Base-by-base conservation (phyloP, 1,140 invertebrate genomes). In the Diplogasteroides magnus region DNA sequence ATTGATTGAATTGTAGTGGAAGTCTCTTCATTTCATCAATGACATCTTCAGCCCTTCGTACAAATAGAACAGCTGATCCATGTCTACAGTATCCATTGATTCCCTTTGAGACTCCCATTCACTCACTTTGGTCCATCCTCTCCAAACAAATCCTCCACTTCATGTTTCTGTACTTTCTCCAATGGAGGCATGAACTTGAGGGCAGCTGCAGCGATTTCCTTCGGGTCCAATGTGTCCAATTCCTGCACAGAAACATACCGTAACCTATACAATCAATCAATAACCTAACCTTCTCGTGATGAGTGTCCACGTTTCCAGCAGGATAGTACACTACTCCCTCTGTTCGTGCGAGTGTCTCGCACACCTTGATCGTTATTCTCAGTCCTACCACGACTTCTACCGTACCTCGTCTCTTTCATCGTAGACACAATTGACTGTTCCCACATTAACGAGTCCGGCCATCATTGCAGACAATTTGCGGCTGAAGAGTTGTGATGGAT, bases 381-480 rank as follows among this genome's bases (percentile, higher is more conserved):
- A n/a, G n/a, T n/a, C n/a, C n/a, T n/a, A n/a, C n/a, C n/a, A n/a
- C n/a, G n/a, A n/a, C n/a, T n/a, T n/a, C n/a, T n/a, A n/a, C n/a
- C n/a, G n/a, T n/a, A n/a, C n/a, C 55, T 84, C 68, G 59, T 78
- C 78, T 77, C 67, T 55, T 11, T 63, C 58, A n/a, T 85, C 74
- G 67, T 77, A 74, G 66, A 79, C 63, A 77, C 86, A 87, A 69
- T 86, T 77, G 14, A 88, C 74, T 31, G 83, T 77, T 19, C 84
- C 88, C 65, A 89, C 86, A 72, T 86, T 84, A 0, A 88, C 84
- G 28, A 89, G 77, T 56, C 86, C 86, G 76, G 87, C 85, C 87
- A 85, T 62, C 77, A 78, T 78, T 25, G 77, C 56, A 14, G 77
- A 75, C 23, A 78, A 55, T 57, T 78, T 77, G 61, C 76, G 29